These are phyloP conservation scores for Lepisosteus oculatus DNA, from an alignment of 2,113 vertebrate species.

Conservation along the genomic window DNA sequence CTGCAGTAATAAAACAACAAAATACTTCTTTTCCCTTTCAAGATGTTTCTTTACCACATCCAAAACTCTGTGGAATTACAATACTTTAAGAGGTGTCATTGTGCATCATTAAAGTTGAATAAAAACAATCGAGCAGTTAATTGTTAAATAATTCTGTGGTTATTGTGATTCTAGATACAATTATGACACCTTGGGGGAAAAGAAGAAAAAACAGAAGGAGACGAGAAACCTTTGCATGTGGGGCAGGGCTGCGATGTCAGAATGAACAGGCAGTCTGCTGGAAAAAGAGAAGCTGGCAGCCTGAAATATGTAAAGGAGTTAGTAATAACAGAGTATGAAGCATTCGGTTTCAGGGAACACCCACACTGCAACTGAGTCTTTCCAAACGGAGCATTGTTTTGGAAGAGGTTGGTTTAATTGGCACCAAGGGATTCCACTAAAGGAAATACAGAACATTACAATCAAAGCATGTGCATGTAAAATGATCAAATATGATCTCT, in stretches of 20 bases:
- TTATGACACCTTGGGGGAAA: slow-evolving; percentile 7
- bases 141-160: slow-evolving; percentile 1
- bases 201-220: slow-evolving; percentile 60
- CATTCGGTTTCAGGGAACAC: slow-evolving; percentile 88
- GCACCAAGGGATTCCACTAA: slow-evolving; percentile 79
- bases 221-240: slow-evolving; percentile 71
- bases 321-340: slow-evolving; percentile 75
- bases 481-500: slow-evolving; percentile 79
- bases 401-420: slow-evolving; percentile 90
- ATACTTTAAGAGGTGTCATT: not conserved
- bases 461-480: slow-evolving; percentile 77
- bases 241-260: slow-evolving; percentile 49
- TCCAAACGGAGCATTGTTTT: slow-evolving; percentile 87
- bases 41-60: slow-evolving; percentile 1
- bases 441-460: slow-evolving; percentile 89
- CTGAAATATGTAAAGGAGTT: slow-evolving; percentile 62
- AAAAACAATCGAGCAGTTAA: slow-evolving; percentile 2
- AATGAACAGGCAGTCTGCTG: slow-evolving; percentile 56
- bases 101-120: not conserved
- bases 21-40: not conserved
- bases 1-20: not conserved
- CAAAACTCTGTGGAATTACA: not conserved
- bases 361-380: slow-evolving; percentile 86
- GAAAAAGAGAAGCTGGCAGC: slow-evolving; percentile 57
- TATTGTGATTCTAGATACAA: not conserved